Evolutionary conservation across 2,113 vertebrate species (phyloP).

Genomic region (Isichthys henryi): DNA sequence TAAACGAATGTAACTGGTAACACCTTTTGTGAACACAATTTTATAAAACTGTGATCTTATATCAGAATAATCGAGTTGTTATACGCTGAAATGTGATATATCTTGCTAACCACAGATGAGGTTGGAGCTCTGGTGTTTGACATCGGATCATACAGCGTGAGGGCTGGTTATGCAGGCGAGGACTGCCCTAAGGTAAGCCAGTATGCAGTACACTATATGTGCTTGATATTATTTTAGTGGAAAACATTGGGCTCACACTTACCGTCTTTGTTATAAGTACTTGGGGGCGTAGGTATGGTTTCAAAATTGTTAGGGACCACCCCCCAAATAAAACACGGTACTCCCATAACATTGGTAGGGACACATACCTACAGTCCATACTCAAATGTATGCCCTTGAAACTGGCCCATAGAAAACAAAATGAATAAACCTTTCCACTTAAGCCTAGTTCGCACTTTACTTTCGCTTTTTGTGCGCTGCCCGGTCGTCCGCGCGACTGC

Average conservation of each 20-base stretch:
- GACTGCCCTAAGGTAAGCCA: slow-evolving; percentile 90
- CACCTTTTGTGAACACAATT: background rate
- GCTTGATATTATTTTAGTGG: background rate
- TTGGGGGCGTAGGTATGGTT: background rate
- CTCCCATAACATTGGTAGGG: background rate
- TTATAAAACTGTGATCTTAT: background rate
- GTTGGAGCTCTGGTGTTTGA: slow-evolving; percentile 97
- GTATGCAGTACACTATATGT: background rate
- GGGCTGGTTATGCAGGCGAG: slow-evolving; percentile 96
- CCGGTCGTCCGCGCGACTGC: too few relatives aligned
- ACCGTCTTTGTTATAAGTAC: background rate
- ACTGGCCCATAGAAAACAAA: background rate
- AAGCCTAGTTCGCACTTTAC: too few relatives aligned
- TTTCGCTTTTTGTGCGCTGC: too few relatives aligned
- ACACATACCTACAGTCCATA: background rate
- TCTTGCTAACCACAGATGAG: slow-evolving; percentile 69
- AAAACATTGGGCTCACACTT: background rate
- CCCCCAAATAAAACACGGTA: background rate
- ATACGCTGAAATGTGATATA: background rate
- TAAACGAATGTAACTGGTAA: background rate
- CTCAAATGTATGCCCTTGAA: background rate
- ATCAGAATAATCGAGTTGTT: background rate
- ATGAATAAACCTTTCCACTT: background rate
- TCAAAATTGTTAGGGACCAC: background rate
- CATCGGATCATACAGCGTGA: slow-evolving; percentile 92